Base-by-base conservation (phyloP, 2,113 vertebrate genomes). In the Microtus montanus region DNA sequence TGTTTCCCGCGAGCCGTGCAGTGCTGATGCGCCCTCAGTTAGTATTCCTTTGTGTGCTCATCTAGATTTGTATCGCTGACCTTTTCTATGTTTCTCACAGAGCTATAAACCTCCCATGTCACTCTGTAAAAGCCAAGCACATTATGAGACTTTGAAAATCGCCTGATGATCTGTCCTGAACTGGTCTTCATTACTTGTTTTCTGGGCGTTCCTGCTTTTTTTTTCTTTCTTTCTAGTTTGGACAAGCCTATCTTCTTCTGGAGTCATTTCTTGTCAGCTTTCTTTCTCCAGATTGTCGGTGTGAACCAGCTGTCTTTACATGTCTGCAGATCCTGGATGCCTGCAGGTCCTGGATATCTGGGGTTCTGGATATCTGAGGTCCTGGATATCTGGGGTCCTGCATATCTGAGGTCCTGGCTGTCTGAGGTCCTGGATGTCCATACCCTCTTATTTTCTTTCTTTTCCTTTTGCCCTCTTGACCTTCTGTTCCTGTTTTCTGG, bases 151-250 rank as follows among this genome's bases (percentile, higher is more conserved):
- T 63, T 83, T 83, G 54, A 87, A 66, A 77, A 22, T 20, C 87
- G 30, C 35, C 77, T 82, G 63, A 52, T 33, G 17, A 44, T 70
- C 3, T 58, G 49, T 61, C 68, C 63, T 68, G 12, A 66, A 33
- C 26, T 92, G 54, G 22, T 90, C 41, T 90, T 77, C 75, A 68
- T 63, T 70, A 61, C 44, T 87, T 5, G 70, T 80, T 94, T 92
- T 91, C 90, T 95, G 44, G 71, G 49, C 4, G 64, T 89, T 73
- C 22, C 91, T 84, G 28, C 35, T 75, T 44, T 47, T 47, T 44
- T 47, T 85, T 84, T 95, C 93, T 28, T 38, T 95, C 93, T 28
- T 38, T 63, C 35, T 7, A 71, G 70, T 87, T 90, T 79, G 64
- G 38, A 90, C 92, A 88, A 70, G 10, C 86, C 41, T 93, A 6